phyloP scores from a whole-genome alignment of 1,140 invertebrate species.

The Tenebrio molitor region DNA sequence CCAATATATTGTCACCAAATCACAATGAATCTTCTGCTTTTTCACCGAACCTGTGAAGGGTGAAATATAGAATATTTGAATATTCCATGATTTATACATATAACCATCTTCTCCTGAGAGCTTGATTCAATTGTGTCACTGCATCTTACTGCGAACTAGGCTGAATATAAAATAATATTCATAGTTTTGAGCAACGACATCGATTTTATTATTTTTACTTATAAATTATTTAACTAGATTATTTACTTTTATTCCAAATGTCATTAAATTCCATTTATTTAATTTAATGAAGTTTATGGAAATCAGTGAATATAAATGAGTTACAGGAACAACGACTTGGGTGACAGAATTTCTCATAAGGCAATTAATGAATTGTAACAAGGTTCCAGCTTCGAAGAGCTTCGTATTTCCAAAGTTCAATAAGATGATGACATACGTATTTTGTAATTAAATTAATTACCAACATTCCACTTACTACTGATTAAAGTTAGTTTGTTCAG shows the following conservation, averaged over 20 bases:
- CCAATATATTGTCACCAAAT: conserved; percentile 32
- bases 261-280: no score
- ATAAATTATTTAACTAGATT: no score
- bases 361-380: conserved; percentile 29
- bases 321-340: neutral
- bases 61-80: conserved; percentile 35
- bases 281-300: conserved; percentile 1
- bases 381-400: conserved; percentile 22
- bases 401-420: conserved; percentile 35
- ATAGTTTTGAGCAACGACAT: neutral
- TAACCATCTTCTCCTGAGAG: conserved; percentile 1
- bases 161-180: neutral
- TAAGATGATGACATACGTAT: conserved; percentile 39
- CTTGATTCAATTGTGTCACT: conserved; percentile 3
- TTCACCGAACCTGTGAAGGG: neutral
- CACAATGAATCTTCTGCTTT: conserved; percentile 29
- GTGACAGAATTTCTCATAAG: conserved; percentile 7
- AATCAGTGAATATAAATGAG: neutral
- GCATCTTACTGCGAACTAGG: neutral
- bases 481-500: conserved; percentile 25
- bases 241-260: no score
- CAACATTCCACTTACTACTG: conserved; percentile 36
- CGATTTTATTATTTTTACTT: conserved; percentile 11
- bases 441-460: conserved; percentile 40
- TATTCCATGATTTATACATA: conserved; percentile 33